Base-by-base conservation (phyloP, 1,140 invertebrate genomes). In the Hormaphis cornu region DNA sequence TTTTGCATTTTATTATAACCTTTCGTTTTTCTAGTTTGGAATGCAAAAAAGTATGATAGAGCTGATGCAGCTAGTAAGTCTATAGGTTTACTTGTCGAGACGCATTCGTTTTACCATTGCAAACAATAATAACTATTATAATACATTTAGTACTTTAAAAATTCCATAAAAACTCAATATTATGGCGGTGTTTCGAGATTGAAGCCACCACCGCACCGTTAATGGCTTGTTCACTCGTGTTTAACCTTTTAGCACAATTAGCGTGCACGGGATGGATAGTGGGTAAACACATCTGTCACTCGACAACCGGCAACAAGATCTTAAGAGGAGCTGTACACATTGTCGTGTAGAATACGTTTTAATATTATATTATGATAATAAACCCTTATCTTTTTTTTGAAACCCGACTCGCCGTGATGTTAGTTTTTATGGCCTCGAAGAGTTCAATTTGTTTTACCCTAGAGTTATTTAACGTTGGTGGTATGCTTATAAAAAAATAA, bases 221-320 rank as follows among this genome's bases (percentile, higher is more conserved):
- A 66, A 66, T 66, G 61, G 61, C 48, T 66, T 66, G 61, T 66
- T 66, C 50, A 66, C 61, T 44, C 50, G 44, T 20, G n/a, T 30
- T 35, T 66, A 66, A 50, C 44, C 42, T 66, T 66, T 66, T 66
- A 66, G 33, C 44, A 50, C 26, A 48, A 18, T n/a, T 28, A 5
- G 14, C 42, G 24, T 9, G 35, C 37, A 18, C 20, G 14, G 40
- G n/a, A 46, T n/a, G 26, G 18, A 30, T 22, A n/a, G n/a, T 14
- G 28, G 26, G 61, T 16, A 66, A 66, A 66, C 61, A n/a, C n/a
- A 66, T 69, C 16, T 75, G 61, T 44, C 18, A 33, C 28, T 66
- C 6, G 14, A 35, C 28, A 26, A 16, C 28, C 28, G 61, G 5
- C 16, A 20, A 20, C 42, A 22, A 50, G 46, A 14, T 4, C 4